Evolutionary conservation across 1,140 invertebrate species (phyloP), one percentile per base, ranked within the genome.

Genomic region (Eriocheir sinensis): DNA sequence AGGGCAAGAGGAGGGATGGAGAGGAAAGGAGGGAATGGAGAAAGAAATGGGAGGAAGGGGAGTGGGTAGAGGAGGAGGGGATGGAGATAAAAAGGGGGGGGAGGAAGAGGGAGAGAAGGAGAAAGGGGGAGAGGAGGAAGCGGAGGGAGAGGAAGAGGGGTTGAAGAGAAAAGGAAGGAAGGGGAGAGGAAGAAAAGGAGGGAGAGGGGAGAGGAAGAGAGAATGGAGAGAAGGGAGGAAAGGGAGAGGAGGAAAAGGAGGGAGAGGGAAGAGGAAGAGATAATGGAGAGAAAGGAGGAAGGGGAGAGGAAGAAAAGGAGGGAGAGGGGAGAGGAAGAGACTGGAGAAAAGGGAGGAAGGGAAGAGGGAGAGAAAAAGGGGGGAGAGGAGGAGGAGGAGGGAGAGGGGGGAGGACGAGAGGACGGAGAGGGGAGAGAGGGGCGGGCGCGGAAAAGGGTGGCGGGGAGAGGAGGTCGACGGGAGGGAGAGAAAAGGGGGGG

Each of bases 11-110:
- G 89, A 9, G 89, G 41, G 27, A 40, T 38, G 81, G 48, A 91
- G 89, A 60, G 89, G 60, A 44, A 91, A 44, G 32, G 48, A 60
- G 89, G 53, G 89, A 53, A 44, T 34, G 89, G 60, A 30, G 30
- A 44, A 60, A 44, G 60, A 36, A 34, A 40, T 21, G 40, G 38
- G 86, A 40, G 36, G 40, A 36, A 89, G 86, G 38, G 86, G 40
- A 36, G 79, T 6, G 32, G 79, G 32, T 9, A 41, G 41, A 38
- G 9, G 21, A 32, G 27, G 32, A 88, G 85, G 21, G 85, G 38
- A 38, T 3, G 85, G 8, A 9, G 21, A 27, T 4, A 32, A 41
- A 27, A 38, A 38, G 21, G 38, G 36, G 32, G 32, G 79, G 32
- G 79, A 72, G 53, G 27, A 27, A 72, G 53, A 72, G 53, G 27